Evolutionary conservation across 2,797 vertebrate genomes (phyloP).

Genomic region (Tolypeutes matacus): DNA sequence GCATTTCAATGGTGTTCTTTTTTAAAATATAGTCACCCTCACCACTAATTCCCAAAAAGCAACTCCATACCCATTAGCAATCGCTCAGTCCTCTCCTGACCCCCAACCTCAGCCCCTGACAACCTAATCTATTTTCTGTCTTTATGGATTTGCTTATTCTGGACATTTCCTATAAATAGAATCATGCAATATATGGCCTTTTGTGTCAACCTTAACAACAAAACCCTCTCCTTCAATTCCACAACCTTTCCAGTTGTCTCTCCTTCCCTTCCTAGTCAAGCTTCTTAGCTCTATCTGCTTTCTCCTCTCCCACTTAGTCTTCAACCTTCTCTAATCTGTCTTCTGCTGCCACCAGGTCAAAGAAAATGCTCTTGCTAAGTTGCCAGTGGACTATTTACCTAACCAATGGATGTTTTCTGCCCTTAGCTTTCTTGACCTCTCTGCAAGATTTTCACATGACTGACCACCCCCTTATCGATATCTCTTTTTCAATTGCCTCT

Average conservation of each 20-base stretch:
- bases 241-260: background rate
- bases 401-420: background rate
- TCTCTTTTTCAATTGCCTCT: background rate
- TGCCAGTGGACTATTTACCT: background rate
- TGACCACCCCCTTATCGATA: background rate
- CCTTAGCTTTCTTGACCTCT: background rate
- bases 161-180: background rate
- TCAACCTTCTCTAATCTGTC: background rate
- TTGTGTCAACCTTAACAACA: background rate
- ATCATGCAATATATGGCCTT: background rate
- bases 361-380: background rate
- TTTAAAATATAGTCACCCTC: background rate
- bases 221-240: background rate
- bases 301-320: background rate
- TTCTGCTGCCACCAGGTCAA: background rate
- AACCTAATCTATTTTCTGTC: background rate
- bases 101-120: background rate
- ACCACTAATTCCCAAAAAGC: background rate
- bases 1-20: background rate
- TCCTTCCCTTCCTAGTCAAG: background rate
- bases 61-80: background rate
- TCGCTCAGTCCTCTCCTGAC: background rate
- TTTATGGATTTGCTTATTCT: background rate
- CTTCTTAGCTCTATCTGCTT: background rate
- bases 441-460: background rate